Evolutionary conservation across 2,113 vertebrate species (phyloP).

Genomic region (Pelmatolapia mariae): DNA sequence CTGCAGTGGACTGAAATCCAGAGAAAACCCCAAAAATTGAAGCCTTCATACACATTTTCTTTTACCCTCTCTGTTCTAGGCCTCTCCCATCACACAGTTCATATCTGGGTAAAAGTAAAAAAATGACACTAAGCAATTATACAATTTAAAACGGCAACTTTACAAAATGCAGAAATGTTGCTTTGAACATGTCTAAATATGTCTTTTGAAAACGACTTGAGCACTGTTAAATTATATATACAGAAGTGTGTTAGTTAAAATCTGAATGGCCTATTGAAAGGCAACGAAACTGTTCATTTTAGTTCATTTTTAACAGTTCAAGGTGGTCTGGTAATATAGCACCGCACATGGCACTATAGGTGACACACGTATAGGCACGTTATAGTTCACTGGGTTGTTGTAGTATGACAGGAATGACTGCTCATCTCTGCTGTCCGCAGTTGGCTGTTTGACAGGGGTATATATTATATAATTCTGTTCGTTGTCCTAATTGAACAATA

Average conservation of each 20-base stretch:
- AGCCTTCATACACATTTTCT: neutral
- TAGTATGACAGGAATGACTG: neutral
- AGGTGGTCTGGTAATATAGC: neutral
- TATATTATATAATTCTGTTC: neutral
- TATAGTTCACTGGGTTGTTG: neutral
- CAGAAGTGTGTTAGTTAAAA: neutral
- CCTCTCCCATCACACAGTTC: neutral
- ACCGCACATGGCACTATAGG: accelerated
- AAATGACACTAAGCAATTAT: neutral
- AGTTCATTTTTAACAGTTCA: neutral
- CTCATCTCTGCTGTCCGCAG: accelerated
- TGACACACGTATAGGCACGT: neutral
- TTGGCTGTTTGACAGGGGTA: neutral
- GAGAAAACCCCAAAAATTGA: accelerated
- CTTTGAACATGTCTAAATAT: neutral
- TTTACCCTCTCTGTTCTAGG: neutral
- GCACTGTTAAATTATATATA: neutral
- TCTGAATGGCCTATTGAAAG: neutral
- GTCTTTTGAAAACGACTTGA: accelerated
- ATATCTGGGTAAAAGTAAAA: neutral
- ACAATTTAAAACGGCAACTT: neutral
- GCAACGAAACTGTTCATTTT: accelerated
- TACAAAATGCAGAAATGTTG: neutral
- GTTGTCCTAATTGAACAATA: neutral
- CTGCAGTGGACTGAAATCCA: neutral